phyloP scores from a whole-genome alignment of 2,888 invertebrate species.

The Oxycera nigricornis region DNA sequence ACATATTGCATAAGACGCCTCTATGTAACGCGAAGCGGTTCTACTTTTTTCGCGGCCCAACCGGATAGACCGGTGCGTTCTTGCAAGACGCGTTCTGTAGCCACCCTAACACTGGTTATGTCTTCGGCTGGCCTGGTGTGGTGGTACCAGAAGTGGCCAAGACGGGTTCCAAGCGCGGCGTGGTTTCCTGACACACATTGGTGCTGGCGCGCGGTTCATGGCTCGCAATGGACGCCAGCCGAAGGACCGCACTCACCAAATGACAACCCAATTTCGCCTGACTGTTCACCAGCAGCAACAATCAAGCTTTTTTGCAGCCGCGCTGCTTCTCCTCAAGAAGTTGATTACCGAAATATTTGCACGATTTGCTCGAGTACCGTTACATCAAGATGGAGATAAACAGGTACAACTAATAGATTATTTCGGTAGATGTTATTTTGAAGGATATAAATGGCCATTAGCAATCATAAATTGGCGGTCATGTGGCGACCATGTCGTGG shows the following conservation, averaged over 20 bases:
- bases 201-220: neutral
- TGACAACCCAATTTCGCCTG: slow-evolving; percentile 31
- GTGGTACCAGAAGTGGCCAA: neutral
- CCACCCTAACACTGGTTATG: neutral
- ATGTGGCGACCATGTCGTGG: slow-evolving; percentile 30
- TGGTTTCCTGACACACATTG: slow-evolving; percentile 36
- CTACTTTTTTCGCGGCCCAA: slow-evolving; percentile 19
- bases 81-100: slow-evolving; percentile 33
- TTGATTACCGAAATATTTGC: slow-evolving; percentile 40
- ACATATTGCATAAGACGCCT: slow-evolving; percentile 40
- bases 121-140: neutral
- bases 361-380: slow-evolving; percentile 36
- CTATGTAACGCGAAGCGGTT: slow-evolving; percentile 1
- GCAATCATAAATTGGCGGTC: slow-evolving; percentile 37
- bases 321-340: slow-evolving; percentile 5
- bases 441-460: slow-evolving; percentile 41
- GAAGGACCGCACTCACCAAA: slow-evolving; percentile 33
- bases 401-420: slow-evolving; percentile 41
- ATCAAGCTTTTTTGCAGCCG: slow-evolving; percentile 16
- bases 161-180: slow-evolving; percentile 21
- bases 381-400: slow-evolving; percentile 38
- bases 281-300: neutral
- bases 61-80: slow-evolving; percentile 33
- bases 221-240: neutral
- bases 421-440: slow-evolving; percentile 39